Evolutionary conservation across 2,113 vertebrate species (phyloP), one percentile per base, ranked within the genome.

Genomic region (Sander vitreus): DNA sequence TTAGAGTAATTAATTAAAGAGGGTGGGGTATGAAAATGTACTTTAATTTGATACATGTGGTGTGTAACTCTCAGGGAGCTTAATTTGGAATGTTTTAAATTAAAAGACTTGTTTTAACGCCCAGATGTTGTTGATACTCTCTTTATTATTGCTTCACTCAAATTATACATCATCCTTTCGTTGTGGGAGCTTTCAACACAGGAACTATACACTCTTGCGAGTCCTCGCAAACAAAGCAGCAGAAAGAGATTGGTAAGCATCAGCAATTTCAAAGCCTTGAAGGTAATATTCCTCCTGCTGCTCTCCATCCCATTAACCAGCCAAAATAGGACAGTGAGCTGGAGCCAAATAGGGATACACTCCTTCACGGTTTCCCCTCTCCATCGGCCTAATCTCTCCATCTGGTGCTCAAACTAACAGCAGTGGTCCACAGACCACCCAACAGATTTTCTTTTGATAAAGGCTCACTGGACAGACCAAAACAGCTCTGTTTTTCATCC

Each of bases 231-330:
- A 78, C 45, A 86, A 88, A 90, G 88, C 74, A 87, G 57, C 83
- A 88, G 86, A 76, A 58, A 91, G 74, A 88, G 45, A 86, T 77
- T 10, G 89, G 89, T 67, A 33, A 48, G 76, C 75, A 81, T 91
- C 92, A 93, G 89, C 85, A 91, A 64, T 89, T 82, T 86, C 33
- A 86, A 68, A 87, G 70, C 0, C 89, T 88, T 85, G 70, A 81
- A 72, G 51, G 6, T 76, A 89, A 85, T 84, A 81, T 85, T 80
- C 85, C 85, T 92, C 93, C 73, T 85, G 79, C 86, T 76, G 67
- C 73, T 76, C 70, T 90, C 86, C 92, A 92, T 81, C 95, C 94
- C 90, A 94, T 90, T 94, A 95, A 91, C 64, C 74, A 93, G 94
- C 87, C 59, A 78, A 94, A 90, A 92, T 84, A 92, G 86, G 87